Conservation (phyloP, 2,888 invertebrate genomes). For the Venustoraphidia nigricollis region DNA sequence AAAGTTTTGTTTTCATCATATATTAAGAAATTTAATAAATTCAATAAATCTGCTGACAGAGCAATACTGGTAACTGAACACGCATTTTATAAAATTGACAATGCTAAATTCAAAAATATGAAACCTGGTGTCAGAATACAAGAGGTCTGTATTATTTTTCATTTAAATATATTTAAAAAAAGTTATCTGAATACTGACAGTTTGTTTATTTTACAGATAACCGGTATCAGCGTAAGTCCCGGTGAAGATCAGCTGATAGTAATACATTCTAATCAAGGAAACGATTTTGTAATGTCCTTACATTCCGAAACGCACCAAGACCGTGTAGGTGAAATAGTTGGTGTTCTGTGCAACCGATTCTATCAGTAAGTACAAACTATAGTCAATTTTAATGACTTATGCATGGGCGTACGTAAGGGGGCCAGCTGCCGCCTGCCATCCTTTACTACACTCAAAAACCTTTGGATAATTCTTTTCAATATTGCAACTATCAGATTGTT, state of each 20-base stretch:
- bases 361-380: conserved; percentile 45
- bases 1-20: conserved; percentile 48
- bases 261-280: conserved; percentile 71
- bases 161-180: not conserved
- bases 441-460: no score
- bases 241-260: conserved; percentile 77
- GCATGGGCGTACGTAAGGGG: no score
- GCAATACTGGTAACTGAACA: conserved; percentile 78
- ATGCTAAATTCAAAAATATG: conserved; percentile 72
- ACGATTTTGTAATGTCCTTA: conserved; percentile 80
- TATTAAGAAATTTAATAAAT: conserved; percentile 53
- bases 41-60: conserved; percentile 56
- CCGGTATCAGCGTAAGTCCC: conserved; percentile 72
- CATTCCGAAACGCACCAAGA: conserved; percentile 39
- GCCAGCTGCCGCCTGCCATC: no score
- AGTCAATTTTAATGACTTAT: not conserved
- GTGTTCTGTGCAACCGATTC: conserved; percentile 61
- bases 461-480: no score
- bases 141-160: conserved; percentile 36
- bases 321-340: conserved; percentile 75
- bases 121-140: conserved; percentile 68
- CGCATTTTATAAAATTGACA: conserved; percentile 76
- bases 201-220: conserved; percentile 37
- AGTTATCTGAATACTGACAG: not conserved
- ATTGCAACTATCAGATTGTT: no score